Evolutionary conservation across 2,797 vertebrate genomes (phyloP), one percentile per base, ranked within the genome.

Genomic region (Cygnus olor): DNA sequence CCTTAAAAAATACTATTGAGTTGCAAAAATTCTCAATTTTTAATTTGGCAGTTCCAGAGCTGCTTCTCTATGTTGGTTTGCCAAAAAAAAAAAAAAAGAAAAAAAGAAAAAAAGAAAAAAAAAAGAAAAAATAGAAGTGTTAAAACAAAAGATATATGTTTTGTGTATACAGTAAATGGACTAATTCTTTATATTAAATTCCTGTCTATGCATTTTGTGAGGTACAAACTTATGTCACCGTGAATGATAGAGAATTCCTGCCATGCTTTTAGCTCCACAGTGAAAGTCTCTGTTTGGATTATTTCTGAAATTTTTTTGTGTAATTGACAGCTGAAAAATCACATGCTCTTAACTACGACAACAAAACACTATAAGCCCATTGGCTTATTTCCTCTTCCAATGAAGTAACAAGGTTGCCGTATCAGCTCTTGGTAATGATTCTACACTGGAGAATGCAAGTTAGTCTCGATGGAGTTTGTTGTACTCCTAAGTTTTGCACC

Each of bases 151-250:
- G 68, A 96, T 97, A 97, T 97, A 98, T 98, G 97, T 98, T 98
- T 98, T 98, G 97, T 98, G 98, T 98, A 98, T 97, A 97, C 91
- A 93, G 97, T 97, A 98, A 98, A 98, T 97, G 97, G 98, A 98
- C 97, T 98, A 98, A 98, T 98, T 98, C 98, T 98, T 98, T 98
- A 98, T 98, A 98, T 98, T 98, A 98, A 98, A 98, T 98, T 98
- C 96, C 97, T 98, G 98, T 98, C 98, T 98, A 98, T 98, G 98
- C 98, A 98, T 98, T 98, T 98, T 98, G 98, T 98, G 98, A 98
- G 97, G 98, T 98, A 97, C 97, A 98, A 98, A 98, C 96, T 98
- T 98, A 97, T 98, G 97, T 98, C 98, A 98, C 96, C 97, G 97
- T 98, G 96, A 98, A 97, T 97, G 97, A 98, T 98, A 98, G 97